Percentiles rank a stretch among this genome's conserved stretches.
Conservation (phyloP, 1,140 invertebrate species). For the Lineus longissimus region DNA sequence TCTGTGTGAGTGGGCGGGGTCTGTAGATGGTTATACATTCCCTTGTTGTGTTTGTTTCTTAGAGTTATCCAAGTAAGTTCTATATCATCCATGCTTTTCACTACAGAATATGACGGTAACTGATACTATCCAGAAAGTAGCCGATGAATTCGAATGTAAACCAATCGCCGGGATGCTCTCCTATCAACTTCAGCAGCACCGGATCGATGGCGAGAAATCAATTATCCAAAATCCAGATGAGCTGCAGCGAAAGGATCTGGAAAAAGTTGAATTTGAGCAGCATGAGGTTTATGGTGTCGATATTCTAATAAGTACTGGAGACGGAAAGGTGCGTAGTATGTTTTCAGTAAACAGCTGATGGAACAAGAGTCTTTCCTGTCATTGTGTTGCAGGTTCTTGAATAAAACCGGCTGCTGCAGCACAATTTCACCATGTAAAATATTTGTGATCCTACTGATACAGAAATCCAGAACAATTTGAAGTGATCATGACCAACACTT, state of each 20-base stretch:
- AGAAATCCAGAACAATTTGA: too few species aligned
- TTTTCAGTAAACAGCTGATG: too few species aligned
- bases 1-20: too few species aligned
- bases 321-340: slow-evolving; percentile 63
- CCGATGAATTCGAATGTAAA: slow-evolving; percentile 90
- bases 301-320: slow-evolving; percentile 90
- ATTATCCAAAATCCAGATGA: slow-evolving; percentile 98
- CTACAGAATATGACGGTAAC: slow-evolving; percentile 85
- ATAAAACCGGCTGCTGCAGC: too few species aligned
- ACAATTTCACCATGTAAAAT: too few species aligned
- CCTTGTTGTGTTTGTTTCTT: too few species aligned
- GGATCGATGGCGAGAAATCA: slow-evolving; percentile 96
- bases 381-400: too few species aligned
- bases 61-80: too few species aligned
- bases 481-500: not conserved
- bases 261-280: slow-evolving; percentile 92
- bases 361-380: too few species aligned
- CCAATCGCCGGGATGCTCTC: slow-evolving; percentile 95
- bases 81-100: slow-evolving; percentile 30
- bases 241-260: slow-evolving; percentile 93
- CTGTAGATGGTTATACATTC: too few species aligned
- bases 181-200: slow-evolving; percentile 78
- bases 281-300: slow-evolving; percentile 99
- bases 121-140: slow-evolving; percentile 87
- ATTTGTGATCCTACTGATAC: too few species aligned